Evolutionary conservation across 2,797 vertebrate genomes (phyloP).

Genomic region (Syngnathus acus): DNA sequence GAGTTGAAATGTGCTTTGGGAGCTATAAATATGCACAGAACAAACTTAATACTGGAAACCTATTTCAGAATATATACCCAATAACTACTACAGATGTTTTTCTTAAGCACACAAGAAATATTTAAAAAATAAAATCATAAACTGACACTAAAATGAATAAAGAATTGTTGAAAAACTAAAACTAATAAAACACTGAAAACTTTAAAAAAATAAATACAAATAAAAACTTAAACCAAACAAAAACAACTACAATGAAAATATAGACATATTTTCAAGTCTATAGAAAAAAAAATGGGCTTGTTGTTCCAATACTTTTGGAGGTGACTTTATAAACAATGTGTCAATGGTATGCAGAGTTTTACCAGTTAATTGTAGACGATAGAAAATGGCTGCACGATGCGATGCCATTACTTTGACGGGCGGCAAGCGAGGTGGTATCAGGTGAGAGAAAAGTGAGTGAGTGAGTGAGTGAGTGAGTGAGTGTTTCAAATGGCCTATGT

Average conservation of each 20-base stretch:
- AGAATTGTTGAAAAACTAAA: no score
- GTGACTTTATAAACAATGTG: slow-evolving; percentile 31
- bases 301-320: neutral
- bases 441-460: slow-evolving; percentile 24
- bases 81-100: no score
- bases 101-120: no score
- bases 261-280: no score
- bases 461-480: slow-evolving; percentile 18
- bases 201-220: no score
- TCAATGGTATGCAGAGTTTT: slow-evolving; percentile 15
- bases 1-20: slow-evolving; percentile 47
- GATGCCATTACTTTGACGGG: slow-evolving; percentile 48
- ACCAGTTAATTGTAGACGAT: neutral
- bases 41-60: slow-evolving; percentile 34
- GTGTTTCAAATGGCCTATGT: slow-evolving; percentile 54
- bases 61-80: neutral
- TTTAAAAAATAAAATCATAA: no score
- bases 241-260: no score
- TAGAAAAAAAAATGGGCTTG: neutral
- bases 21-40: slow-evolving; percentile 48
- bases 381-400: slow-evolving; percentile 3
- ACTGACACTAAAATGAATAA: no score
- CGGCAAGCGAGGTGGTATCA: slow-evolving; percentile 33
- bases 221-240: no score
- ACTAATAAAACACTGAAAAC: no score